These are phyloP conservation scores for Protonemura montana DNA, from an alignment of 2,888 invertebrate species.

Conservation along the genomic window DNA sequence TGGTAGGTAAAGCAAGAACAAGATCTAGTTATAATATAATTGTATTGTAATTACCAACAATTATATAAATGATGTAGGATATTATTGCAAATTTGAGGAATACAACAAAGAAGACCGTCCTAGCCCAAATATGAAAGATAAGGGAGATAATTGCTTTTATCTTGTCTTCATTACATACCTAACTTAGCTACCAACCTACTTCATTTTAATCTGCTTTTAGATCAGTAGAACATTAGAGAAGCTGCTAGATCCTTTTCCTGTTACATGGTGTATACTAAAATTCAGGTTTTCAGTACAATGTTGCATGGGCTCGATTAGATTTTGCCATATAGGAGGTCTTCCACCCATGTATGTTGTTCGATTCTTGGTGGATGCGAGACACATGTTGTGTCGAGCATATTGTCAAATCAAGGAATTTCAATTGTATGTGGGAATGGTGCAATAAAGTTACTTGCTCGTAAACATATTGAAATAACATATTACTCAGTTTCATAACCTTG, in stretches of 20 bases:
- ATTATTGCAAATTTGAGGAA: slow-evolving; percentile 14
- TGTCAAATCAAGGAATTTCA: slow-evolving; percentile 9
- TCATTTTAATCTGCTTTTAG: slow-evolving; percentile 33
- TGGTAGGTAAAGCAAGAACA: not conserved
- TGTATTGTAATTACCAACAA: not conserved
- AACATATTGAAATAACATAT: not conserved
- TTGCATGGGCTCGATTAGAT: not conserved
- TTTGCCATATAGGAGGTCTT: slow-evolving; percentile 38
- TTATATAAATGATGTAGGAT: not conserved
- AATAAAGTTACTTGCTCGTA: slow-evolving; percentile 42
- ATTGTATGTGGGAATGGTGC: slow-evolving; percentile 46
- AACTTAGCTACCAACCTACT: slow-evolving; percentile 9
- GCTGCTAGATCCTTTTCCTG: not conserved
- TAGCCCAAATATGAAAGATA: not conserved
- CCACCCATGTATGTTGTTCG: slow-evolving; percentile 38
- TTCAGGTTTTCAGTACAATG: slow-evolving; percentile 16
- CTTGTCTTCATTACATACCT: not conserved
- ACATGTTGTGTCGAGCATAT: not conserved
- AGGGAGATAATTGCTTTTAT: not conserved
- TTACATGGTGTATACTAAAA: slow-evolving; percentile 23
- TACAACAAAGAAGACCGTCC: slow-evolving; percentile 21
- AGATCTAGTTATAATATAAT: not conserved
- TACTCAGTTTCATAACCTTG: not conserved
- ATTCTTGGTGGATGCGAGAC: not conserved
- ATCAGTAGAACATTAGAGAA: not conserved